Percentiles rank a stretch among this genome's conserved stretches.
Conservation (phyloP, 2,797 vertebrate species). For the Alcedo atthis region DNA sequence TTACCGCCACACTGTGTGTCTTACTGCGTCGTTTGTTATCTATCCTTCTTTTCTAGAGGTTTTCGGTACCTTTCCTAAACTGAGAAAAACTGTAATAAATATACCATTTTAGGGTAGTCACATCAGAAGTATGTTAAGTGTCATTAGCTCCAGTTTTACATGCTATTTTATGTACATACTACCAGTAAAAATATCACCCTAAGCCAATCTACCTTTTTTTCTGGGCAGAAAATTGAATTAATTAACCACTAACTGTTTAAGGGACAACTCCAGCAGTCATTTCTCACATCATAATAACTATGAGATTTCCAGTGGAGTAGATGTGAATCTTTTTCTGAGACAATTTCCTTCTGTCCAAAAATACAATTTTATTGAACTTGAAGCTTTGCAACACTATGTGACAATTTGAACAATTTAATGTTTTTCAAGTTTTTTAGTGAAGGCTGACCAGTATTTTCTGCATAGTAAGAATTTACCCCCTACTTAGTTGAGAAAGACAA, state of each 20-base stretch:
- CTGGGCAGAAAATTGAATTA: not conserved
- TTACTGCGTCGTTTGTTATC: not conserved
- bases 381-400: not conserved
- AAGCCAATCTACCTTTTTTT: not conserved
- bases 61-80: conserved; percentile 1
- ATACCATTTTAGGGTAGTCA: not conserved
- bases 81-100: not conserved
- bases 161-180: not conserved
- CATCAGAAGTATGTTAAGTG: not conserved
- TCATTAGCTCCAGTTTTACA: not conserved
- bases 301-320: conserved; percentile 28
- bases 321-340: not conserved
- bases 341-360: conserved; percentile 15
- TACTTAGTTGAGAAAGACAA: not conserved
- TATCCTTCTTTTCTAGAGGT: not conserved
- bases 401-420: not conserved
- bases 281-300: conserved; percentile 35
- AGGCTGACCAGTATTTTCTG: not conserved
- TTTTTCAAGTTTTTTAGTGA: not conserved
- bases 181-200: not conserved
- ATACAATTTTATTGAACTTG: not conserved
- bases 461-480: not conserved
- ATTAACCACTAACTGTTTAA: not conserved
- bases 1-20: conserved; percentile 18
- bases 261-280: not conserved